These are phyloP conservation scores for Liopterus haemorrhoidalis DNA, from an alignment of 2,888 invertebrate genomes.

Conservation along the genomic window DNA sequence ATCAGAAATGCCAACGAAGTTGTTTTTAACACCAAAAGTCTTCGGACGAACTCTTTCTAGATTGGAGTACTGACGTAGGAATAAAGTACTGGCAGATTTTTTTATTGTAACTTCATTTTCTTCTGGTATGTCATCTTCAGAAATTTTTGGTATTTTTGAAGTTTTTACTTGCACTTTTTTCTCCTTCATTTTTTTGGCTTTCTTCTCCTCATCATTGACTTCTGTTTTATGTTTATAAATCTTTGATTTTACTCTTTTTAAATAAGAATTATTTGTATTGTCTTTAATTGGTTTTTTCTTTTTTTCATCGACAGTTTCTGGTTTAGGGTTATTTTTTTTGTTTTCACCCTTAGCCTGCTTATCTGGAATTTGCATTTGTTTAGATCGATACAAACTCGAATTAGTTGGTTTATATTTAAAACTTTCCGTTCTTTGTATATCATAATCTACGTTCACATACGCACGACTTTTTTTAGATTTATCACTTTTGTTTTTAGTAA, in stretches of 20 bases:
- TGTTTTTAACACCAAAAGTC: slow-evolving; percentile 36
- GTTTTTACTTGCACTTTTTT: slow-evolving; percentile 21
- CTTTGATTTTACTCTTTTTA: slow-evolving; percentile 44
- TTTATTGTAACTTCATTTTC: slow-evolving; percentile 23
- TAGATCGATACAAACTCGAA: too few species aligned
- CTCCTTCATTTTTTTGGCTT: slow-evolving; percentile 33
- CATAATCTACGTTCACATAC: too few species aligned
- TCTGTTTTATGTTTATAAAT: slow-evolving; percentile 43
- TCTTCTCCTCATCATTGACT: slow-evolving; percentile 24
- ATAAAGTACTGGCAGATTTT: slow-evolving; percentile 37
- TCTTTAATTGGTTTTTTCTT: slow-evolving; percentile 3
- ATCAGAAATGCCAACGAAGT: slow-evolving; percentile 34
- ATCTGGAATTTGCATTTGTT: too few species aligned
- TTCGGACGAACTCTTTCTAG: slow-evolving; percentile 41
- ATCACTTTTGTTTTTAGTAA: slow-evolving; percentile 9
- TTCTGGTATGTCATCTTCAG: slow-evolving; percentile 29
- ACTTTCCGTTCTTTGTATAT: too few species aligned
- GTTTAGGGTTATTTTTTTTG: slow-evolving; percentile 18
- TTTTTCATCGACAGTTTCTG: slow-evolving; percentile 9
- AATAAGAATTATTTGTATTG: slow-evolving; percentile 35
- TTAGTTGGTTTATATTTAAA: too few species aligned
- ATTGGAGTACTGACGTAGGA: slow-evolving; percentile 45
- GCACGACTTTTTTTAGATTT: slow-evolving; percentile 13
- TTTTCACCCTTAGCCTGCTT: slow-evolving; percentile 4
- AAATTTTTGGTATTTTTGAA: slow-evolving; percentile 34